phyloP scores from a whole-genome alignment of 2,888 invertebrate species.

The Pinctada fucata region DNA sequence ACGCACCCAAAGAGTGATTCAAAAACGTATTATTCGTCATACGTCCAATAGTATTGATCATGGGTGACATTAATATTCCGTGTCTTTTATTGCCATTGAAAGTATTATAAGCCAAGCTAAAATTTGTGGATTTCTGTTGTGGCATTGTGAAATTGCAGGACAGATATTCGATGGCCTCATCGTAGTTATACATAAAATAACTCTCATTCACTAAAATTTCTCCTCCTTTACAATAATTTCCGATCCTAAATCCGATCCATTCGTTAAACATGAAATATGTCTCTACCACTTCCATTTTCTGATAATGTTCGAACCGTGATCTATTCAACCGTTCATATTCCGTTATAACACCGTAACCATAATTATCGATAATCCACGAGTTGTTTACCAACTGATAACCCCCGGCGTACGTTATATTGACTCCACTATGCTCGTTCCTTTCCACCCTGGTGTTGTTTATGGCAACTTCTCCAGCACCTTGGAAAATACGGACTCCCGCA shows the following conservation, averaged over 20 bases:
- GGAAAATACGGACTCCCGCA: slow-evolving; percentile 91
- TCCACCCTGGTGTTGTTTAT: slow-evolving; percentile 92
- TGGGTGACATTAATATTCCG: slow-evolving; percentile 71
- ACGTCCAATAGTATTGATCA: slow-evolving; percentile 74
- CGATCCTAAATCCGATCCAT: slow-evolving; percentile 92
- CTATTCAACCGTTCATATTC: slow-evolving; percentile 70
- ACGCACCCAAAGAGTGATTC: slow-evolving; percentile 88
- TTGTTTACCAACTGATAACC: slow-evolving; percentile 94
- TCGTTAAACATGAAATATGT: slow-evolving; percentile 91
- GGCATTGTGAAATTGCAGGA: slow-evolving; percentile 85
- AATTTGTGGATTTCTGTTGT: slow-evolving; percentile 63
- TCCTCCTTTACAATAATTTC: slow-evolving; percentile 88
- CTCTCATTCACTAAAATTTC: slow-evolving; percentile 88
- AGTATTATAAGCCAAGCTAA: slow-evolving; percentile 72
- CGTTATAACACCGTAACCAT: slow-evolving; percentile 82
- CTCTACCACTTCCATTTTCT: slow-evolving; percentile 82
- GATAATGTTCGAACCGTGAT: slow-evolving; percentile 63
- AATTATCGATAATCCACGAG: slow-evolving; percentile 90
- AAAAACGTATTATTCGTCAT: slow-evolving; percentile 90
- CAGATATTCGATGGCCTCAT: slow-evolving; percentile 88
- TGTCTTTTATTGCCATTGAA: slow-evolving; percentile 72
- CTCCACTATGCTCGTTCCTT: slow-evolving; percentile 85
- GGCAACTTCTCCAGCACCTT: slow-evolving; percentile 95
- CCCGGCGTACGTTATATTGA: slow-evolving; percentile 96
- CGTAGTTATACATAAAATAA: slow-evolving; percentile 88